Base-by-base conservation (phyloP, 2,113 vertebrate genomes). In the Falco punctatus region DNA sequence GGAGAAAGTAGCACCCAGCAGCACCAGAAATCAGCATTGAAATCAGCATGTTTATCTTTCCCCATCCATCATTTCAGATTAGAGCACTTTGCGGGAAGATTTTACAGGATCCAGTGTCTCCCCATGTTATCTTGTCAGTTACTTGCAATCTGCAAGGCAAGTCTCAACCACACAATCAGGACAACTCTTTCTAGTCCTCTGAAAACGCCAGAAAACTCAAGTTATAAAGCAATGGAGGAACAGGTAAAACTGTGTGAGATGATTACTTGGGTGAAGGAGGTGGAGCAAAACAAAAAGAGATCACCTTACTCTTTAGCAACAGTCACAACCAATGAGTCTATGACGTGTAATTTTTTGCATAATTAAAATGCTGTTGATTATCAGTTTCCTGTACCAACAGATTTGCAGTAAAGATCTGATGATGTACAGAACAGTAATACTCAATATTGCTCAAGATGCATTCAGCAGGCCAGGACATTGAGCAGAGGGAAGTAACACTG, bases 271-370 rank as follows among this genome's bases (percentile, higher is more conserved):
- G 7, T 65, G 35, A 51, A 78, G 30, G 14, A 52, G 9, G 14
- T 23, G 44, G 15, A 75, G 20, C 17, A 66, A 95, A 79, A 2
- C 17, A 24, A 52, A 79, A 77, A 54, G 5, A 2, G 12, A 15
- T 38, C 24, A 48, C 80, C 32, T 77, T 42, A 32, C 4, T 44
- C 30, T 75, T 81, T 44, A 90, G 11, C 15, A 69, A 55, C 33
- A 30, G 10, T 22, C 16, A 10, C n/a, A 72, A 52, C 5, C 2
- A 4, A 10, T 40, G 33, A 75, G n/a, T 26, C 13, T 38, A 20
- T 0, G 0, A 48, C 8, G 59, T 2, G 65, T 3, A 1, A 6
- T 40, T 89, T 66, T 77, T 85, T 70, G 7, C 13, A 35, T 69
- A 88, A 54, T 46, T 49, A 49, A 93, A 70, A 80, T 46, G 11